These are phyloP conservation scores for Eonycteris spelaea DNA, from an alignment of 2,113 vertebrate genomes.

Conservation along the genomic window DNA sequence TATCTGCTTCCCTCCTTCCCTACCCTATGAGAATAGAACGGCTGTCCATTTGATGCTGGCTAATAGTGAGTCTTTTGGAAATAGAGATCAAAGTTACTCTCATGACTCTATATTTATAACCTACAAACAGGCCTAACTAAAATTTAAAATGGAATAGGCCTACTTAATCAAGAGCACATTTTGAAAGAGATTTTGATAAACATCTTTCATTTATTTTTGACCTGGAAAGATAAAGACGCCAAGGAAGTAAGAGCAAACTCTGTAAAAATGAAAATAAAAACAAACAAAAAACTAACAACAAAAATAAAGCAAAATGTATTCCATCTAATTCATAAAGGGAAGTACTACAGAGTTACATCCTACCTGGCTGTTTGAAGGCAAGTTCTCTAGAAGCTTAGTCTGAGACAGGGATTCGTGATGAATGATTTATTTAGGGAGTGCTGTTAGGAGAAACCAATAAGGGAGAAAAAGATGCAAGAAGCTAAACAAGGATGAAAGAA, in stretches of 20 bases:
- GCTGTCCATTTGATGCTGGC: not conserved
- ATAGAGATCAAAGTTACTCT: slow-evolving; percentile 4
- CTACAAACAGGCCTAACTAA: slow-evolving; percentile 19
- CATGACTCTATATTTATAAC: not conserved
- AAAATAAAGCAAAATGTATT: not conserved
- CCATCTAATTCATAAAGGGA: not conserved
- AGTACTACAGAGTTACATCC: not conserved
- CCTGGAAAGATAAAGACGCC: not conserved
- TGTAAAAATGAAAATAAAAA: not conserved
- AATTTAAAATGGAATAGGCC: slow-evolving; percentile 3
- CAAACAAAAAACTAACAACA: not conserved
- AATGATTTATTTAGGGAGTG: not conserved
- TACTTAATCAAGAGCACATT: not conserved
- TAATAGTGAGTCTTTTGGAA: slow-evolving; percentile 9
- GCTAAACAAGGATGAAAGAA: not conserved
- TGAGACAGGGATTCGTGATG: not conserved
- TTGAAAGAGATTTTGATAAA: slow-evolving; percentile 7
- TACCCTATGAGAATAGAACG: not conserved
- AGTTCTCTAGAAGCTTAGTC: not conserved
- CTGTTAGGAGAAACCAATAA: not conserved
- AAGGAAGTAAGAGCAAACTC: not conserved
- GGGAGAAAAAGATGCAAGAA: not conserved
- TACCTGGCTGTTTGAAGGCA: not conserved
- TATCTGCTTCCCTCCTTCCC: not conserved
- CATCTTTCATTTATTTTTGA: slow-evolving; percentile 4